A percentile compares a stretch with the other conserved stretches of the same genome.
These are phyloP conservation scores for Uropetala carovei DNA, from an alignment of 2,888 invertebrate genomes.

Conservation along the genomic window DNA sequence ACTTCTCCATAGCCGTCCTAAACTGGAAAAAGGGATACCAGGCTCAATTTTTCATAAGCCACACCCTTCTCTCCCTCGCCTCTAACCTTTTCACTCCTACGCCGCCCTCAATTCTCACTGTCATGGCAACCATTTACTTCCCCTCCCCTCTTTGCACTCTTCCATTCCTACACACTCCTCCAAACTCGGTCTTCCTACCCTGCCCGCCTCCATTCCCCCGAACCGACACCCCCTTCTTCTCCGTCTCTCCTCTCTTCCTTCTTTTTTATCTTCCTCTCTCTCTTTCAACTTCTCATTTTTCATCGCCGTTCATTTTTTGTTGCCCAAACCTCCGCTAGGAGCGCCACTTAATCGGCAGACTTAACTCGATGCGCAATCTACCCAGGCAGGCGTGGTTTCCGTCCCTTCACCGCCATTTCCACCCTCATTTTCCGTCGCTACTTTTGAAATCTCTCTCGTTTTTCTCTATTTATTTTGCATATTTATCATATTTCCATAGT, in stretches of 20 bases:
- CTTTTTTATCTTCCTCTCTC: neutral
- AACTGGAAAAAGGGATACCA: neutral
- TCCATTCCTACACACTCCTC: too few species aligned
- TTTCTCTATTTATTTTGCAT: neutral
- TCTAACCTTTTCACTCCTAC: neutral
- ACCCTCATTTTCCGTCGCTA: neutral
- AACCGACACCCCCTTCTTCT: neutral
- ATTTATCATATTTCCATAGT: too few species aligned
- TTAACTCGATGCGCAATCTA: neutral
- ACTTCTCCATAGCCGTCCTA: neutral
- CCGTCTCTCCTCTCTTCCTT: neutral
- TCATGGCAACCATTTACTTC: neutral
- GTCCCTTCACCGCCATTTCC: neutral
- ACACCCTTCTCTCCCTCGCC: neutral
- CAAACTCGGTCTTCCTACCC: too few species aligned
- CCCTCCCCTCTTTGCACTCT: neutral
- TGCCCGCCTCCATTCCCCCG: too few species aligned
- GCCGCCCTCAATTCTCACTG: neutral
- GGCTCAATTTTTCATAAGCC: constrained; percentile 6
- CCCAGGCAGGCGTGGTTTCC: neutral
- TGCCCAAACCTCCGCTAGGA: constrained; percentile 4
- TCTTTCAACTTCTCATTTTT: neutral
- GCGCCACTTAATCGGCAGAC: constrained; percentile 16
- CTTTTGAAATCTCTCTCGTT: neutral
- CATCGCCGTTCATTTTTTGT: neutral